phyloP scores from a whole-genome alignment of 2,113 vertebrate genomes.

The Alaudala cheleensis region DNA sequence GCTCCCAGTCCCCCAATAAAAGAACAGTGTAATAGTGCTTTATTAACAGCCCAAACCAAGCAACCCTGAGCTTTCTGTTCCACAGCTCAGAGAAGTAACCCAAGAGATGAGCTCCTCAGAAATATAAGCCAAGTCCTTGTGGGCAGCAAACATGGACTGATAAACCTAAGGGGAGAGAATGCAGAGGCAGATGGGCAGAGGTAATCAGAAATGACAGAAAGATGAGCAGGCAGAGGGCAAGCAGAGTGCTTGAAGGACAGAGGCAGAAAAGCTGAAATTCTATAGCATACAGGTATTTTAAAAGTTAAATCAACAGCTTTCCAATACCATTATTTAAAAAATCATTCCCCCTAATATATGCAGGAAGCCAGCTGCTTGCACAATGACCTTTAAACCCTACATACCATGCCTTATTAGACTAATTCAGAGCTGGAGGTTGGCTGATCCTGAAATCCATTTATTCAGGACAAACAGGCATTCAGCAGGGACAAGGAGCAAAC shows the following conservation, averaged over 20 bases:
- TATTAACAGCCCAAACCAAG: background rate
- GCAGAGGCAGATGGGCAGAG: constrained; percentile 51
- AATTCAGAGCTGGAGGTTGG: constrained; percentile 11
- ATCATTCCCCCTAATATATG: background rate
- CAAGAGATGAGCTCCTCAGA: constrained; percentile 11
- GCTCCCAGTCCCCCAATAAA: background rate
- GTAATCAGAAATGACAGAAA: constrained; percentile 65
- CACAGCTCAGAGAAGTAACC: background rate
- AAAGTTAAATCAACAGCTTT: constrained; percentile 37
- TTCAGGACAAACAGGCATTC: constrained; percentile 8
- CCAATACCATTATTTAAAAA: constrained; percentile 3
- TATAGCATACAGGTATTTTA: background rate
- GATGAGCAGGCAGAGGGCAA: constrained; percentile 29
- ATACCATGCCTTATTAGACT: constrained; percentile 2
- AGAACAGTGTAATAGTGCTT: background rate
- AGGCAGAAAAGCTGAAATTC: background rate
- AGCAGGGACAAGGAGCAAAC: background rate
- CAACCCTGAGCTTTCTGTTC: background rate
- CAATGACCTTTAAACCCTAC: constrained; percentile 9
- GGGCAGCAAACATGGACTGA: constrained; percentile 28
- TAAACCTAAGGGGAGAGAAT: background rate
- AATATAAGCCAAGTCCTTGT: constrained; percentile 58
- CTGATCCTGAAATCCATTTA: constrained; percentile 40
- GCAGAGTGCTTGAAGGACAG: constrained; percentile 51
- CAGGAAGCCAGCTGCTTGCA: constrained; percentile 28